Conservation (phyloP, 2,888 invertebrate genomes). For the Oasisia sp. region DNA sequence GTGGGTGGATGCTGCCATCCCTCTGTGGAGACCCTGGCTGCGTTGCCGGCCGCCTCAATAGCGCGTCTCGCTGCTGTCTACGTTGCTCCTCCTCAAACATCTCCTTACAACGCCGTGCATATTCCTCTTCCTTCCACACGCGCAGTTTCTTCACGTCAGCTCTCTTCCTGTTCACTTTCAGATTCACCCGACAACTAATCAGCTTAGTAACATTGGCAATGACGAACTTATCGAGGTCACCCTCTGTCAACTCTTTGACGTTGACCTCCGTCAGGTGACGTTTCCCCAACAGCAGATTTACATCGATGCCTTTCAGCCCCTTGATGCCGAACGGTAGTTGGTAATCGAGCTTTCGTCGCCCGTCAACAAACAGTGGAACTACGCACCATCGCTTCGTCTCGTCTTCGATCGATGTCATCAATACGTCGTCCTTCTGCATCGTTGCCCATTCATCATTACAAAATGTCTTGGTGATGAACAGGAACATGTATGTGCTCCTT, state of each 20-base stretch:
- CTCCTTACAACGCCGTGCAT: neutral
- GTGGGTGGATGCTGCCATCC: no score
- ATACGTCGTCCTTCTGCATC: slow-evolving; percentile 50
- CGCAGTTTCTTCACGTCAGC: neutral
- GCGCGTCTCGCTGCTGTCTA: neutral
- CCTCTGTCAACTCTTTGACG: neutral
- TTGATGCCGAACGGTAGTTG: slow-evolving; percentile 31
- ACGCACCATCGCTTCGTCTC: slow-evolving; percentile 52
- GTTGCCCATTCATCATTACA: slow-evolving; percentile 48
- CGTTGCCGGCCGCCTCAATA: neutral
- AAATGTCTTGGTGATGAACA: slow-evolving; percentile 50
- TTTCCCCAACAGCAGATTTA: neutral
- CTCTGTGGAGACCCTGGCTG: neutral
- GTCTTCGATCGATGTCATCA: slow-evolving; percentile 52
- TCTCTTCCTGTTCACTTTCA: slow-evolving; percentile 24
- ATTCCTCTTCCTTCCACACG: slow-evolving; percentile 23
- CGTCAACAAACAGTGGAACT: slow-evolving; percentile 49
- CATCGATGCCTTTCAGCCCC: slow-evolving; percentile 28
- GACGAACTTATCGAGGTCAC: slow-evolving; percentile 26
- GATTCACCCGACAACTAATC: slow-evolving; percentile 20
- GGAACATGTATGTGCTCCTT: slow-evolving; percentile 52
- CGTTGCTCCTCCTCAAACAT: neutral
- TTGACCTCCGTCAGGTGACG: slow-evolving; percentile 13
- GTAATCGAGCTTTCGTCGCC: slow-evolving; percentile 35
- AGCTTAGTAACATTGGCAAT: slow-evolving; percentile 22